phyloP scores from a whole-genome alignment of 2,797 vertebrate genomes.

The Pseudochirops cupreus region DNA sequence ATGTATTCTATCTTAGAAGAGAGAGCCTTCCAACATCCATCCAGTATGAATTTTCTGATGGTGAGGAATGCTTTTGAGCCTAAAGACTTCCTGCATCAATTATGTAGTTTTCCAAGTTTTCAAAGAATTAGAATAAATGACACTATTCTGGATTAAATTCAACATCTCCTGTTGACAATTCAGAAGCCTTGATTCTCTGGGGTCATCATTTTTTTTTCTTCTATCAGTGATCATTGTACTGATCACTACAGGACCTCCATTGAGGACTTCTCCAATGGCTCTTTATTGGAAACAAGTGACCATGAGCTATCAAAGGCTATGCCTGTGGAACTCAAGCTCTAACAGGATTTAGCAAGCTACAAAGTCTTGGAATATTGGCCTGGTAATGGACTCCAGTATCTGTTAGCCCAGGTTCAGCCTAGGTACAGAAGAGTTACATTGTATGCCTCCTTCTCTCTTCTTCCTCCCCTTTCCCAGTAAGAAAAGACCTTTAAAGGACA shows the following conservation, averaged over 20 bases:
- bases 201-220: background rate
- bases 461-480: background rate
- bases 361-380: background rate
- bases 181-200: background rate
- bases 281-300: background rate
- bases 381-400: background rate
- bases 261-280: background rate
- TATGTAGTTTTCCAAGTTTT: background rate
- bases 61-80: background rate
- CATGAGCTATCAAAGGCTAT: background rate
- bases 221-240: background rate
- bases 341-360: background rate
- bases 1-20: constrained; percentile 2
- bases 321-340: background rate
- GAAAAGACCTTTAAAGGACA: background rate
- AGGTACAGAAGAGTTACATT: background rate
- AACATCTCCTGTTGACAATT: background rate
- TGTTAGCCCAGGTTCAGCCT: background rate
- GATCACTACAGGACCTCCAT: background rate
- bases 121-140: background rate
- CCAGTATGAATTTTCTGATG: background rate
- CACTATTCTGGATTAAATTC: background rate
- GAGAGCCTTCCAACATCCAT: background rate
- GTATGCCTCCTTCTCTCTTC: background rate
- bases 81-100: background rate